Conservation (phyloP, 2,113 vertebrate species). For the Leucopsar rothschildi region DNA sequence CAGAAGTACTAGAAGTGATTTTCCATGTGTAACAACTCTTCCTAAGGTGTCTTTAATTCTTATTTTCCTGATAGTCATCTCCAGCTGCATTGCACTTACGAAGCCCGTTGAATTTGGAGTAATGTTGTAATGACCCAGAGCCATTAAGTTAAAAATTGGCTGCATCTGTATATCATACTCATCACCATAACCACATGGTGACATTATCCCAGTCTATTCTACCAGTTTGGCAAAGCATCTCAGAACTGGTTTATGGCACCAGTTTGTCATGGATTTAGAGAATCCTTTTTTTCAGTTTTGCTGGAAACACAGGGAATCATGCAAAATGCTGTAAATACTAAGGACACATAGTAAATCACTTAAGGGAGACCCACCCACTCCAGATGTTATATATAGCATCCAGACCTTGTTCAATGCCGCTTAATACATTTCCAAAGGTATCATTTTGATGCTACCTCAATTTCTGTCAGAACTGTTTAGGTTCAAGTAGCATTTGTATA, state of each 20-base stretch:
- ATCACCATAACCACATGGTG: background rate
- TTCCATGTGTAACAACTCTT: background rate
- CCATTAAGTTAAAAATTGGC: background rate
- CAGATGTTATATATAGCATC: background rate
- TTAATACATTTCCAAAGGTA: background rate
- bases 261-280: background rate
- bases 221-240: background rate
- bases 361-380: background rate
- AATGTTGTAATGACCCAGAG: background rate
- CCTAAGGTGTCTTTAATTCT: background rate
- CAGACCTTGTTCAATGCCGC: background rate
- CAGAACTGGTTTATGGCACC: background rate
- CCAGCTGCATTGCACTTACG: background rate
- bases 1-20: background rate
- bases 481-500: background rate
- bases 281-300: background rate
- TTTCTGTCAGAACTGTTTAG: slow-evolving; percentile 24
- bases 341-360: background rate
- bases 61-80: background rate
- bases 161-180: background rate
- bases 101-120: background rate
- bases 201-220: background rate
- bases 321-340: background rate
- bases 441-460: background rate
- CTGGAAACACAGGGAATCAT: background rate